Conservation (phyloP, 2,888 invertebrate genomes). For the Drosophila imparisetae region DNA sequence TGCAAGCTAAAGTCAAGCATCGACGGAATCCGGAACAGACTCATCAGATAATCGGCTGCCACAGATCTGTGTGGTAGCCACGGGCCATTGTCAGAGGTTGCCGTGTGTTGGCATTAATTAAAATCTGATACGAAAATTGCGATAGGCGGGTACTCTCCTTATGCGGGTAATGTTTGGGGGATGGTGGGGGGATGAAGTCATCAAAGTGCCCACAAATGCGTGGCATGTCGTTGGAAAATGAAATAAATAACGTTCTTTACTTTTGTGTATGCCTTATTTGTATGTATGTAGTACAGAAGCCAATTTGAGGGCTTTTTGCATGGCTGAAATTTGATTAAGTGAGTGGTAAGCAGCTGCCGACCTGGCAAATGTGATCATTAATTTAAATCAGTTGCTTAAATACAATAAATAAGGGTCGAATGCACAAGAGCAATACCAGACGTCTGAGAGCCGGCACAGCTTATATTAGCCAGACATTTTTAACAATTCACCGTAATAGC, state of each 20-base stretch:
- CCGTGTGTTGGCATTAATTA: slow-evolving; percentile 57
- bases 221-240: slow-evolving; percentile 32
- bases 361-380: slow-evolving; percentile 63
- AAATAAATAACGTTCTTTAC: slow-evolving; percentile 50
- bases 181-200: neutral
- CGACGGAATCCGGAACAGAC: neutral
- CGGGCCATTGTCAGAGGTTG: slow-evolving; percentile 14
- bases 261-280: slow-evolving; percentile 12
- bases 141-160: slow-evolving; percentile 27
- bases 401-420: slow-evolving; percentile 69
- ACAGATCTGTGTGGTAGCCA: slow-evolving; percentile 29
- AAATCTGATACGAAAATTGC: slow-evolving; percentile 48
- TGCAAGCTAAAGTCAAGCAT: neutral
- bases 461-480: slow-evolving; percentile 75
- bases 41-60: slow-evolving; percentile 23
- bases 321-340: slow-evolving; percentile 76
- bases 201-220: slow-evolving; percentile 50
- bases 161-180: slow-evolving; percentile 14
- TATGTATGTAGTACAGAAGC: slow-evolving; percentile 12
- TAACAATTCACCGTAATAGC: slow-evolving; percentile 77
- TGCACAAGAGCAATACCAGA: slow-evolving; percentile 7
- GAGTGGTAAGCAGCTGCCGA: slow-evolving; percentile 57
- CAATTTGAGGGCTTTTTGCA: slow-evolving; percentile 53
- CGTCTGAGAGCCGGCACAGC: slow-evolving; percentile 10
- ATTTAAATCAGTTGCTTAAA: slow-evolving; percentile 71